Base-by-base conservation (phyloP, 2,113 vertebrate species). In the Neolamprologus caudopunctatus region DNA sequence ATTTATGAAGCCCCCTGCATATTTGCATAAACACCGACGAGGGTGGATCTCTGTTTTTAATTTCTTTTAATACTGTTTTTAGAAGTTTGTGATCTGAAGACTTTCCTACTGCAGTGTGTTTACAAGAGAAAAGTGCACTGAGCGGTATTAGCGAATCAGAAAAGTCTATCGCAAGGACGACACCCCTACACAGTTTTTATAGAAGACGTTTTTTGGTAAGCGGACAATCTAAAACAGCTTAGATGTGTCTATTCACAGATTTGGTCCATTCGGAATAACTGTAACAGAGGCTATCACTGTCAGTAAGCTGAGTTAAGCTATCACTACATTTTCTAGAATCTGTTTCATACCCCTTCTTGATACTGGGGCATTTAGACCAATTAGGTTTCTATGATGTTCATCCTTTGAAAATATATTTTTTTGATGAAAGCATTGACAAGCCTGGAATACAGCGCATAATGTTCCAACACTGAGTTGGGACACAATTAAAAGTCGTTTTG, bases 1-100 rank as follows among this genome's bases (percentile, higher is more conserved):
- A 96, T 97, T 97, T 96, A 97, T 95, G 96, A 95, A 96, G 96
- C 95, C 84, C 84, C 96, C 93, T 89, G 94, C 95, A 92, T 96
- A 97, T 80, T 80, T 58, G 40, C 50, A 81, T 83, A 53, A 88
- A 89, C 73, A 81, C 24, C 13, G 55, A 21, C 28, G 21, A 35
- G 51, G 88, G 88, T 42, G n/a, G 35, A 6, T 68, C 40, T 81
- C 28, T 87, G 80, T 84, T 88, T 78, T 79, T 66, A 63, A 87
- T 82, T 78, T 57, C 75, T 95, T 93, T 96, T 96, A 57, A 51
- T 53, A 61, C 19, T 42, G 63, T 37, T 83, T 54, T 87, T 11
- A 55, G 50, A 45, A 35, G 28, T 85, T 78, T 84, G 53, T 63
- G 53, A 58, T 66, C 33, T 73, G 17, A 58, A 55, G n/a, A 75